Percentiles rank a stretch among this genome's conserved stretches.
Conservation (phyloP, 2,888 invertebrate species). For the Ectemnius cavifrons region DNA sequence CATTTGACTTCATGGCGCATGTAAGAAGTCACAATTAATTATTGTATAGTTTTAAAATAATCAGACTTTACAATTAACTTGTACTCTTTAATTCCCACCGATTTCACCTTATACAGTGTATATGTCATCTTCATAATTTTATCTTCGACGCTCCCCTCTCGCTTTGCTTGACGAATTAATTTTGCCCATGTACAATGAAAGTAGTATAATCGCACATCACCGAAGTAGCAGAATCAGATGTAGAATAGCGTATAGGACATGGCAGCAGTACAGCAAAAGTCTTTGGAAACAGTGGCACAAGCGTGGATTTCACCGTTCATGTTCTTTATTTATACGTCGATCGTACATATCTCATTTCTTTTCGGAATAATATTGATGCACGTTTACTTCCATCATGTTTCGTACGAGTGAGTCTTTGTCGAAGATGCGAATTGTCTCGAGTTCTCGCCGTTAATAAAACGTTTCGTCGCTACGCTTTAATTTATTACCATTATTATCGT, state of each 20-base stretch:
- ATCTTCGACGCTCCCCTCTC: no score
- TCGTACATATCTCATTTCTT: constrained; percentile 70
- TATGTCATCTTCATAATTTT: no score
- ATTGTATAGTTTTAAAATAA: background rate
- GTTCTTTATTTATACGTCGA: constrained; percentile 70
- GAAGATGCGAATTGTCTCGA: constrained; percentile 63
- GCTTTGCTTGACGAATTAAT: no score
- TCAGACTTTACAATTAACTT: no score
- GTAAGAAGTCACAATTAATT: background rate
- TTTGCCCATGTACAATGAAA: no score
- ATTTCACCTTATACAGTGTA: no score
- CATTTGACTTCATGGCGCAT: background rate
- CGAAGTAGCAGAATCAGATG: no score
- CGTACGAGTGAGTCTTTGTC: constrained; percentile 60
- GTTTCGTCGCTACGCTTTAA: constrained; percentile 69
- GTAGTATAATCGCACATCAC: no score
- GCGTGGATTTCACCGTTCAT: constrained; percentile 48
- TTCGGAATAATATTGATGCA: constrained; percentile 63
- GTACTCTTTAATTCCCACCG: no score
- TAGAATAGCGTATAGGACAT: no score
- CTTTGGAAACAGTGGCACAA: no score
- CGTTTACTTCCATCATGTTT: constrained; percentile 57
- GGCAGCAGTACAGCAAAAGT: no score
- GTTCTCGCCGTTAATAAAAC: constrained; percentile 69
- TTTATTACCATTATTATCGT: constrained; percentile 66